phyloP scores from a whole-genome alignment of 2,113 vertebrate species.

The Bathybates hornii region DNA sequence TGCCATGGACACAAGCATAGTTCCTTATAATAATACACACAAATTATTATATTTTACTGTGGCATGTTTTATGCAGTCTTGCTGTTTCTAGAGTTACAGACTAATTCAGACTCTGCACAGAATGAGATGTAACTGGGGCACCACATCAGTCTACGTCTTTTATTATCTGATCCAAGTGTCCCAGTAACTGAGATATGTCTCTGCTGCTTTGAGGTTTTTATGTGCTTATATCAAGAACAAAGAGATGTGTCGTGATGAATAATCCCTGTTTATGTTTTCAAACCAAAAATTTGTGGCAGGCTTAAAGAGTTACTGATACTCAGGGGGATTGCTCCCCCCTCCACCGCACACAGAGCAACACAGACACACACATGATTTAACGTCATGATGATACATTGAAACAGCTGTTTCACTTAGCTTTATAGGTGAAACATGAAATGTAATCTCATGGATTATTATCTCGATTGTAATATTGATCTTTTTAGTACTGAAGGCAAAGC shows the following conservation, averaged over 20 bases:
- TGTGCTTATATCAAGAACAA: not conserved
- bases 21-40: not conserved
- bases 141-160: not conserved
- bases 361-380: not conserved
- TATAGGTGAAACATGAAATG: not conserved
- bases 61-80: not conserved
- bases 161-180: not conserved
- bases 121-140: not conserved
- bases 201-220: not conserved
- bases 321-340: not conserved
- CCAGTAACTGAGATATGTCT: not conserved
- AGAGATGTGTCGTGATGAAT: not conserved
- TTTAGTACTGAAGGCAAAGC: not conserved
- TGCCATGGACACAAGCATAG: not conserved
- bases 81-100: not conserved
- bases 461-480: not conserved
- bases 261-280: not conserved
- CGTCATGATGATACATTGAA: not conserved
- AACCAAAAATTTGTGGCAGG: not conserved
- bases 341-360: fast-evolving
- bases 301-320: not conserved
- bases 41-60: not conserved
- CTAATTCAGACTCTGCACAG: not conserved
- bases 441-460: not conserved
- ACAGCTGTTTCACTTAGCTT: not conserved